Evolutionary conservation across 2,888 invertebrate species (phyloP), one percentile per base, ranked within the genome.

Genomic region (Hermodice carunculata): DNA sequence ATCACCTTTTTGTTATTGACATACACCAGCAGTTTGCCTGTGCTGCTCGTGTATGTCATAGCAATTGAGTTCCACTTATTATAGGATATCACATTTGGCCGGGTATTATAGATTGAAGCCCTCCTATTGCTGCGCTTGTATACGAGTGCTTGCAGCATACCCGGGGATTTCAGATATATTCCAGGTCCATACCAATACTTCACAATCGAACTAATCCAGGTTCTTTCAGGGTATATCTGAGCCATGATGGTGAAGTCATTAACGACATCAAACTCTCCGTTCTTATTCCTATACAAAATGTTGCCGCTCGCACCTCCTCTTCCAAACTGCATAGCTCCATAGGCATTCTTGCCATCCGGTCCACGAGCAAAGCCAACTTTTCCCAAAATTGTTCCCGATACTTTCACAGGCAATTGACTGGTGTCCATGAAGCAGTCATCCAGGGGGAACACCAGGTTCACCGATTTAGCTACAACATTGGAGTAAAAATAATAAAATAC

Each of bases 401-500:
- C 4, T 5, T n/a, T 64, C 46, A 69, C 75, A 73, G n/a, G 61
- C 46, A 3, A 70, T 53, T 32, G 37, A 32, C 54, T 26, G 11
- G 19, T 53, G 37, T 53, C 54, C 24, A 19, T 22, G 6, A 53
- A n/a, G 37, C 54, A 53, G 54, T 53, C 37, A 17, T 31, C 19
- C 19, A 53, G 8, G 6, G 6, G 6, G 8, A 37, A 32, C 29
- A 14, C 17, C n/a, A n/a, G n/a, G n/a, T n/a, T n/a, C n/a, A n/a
- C n/a, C n/a, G n/a, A n/a, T n/a, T n/a, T n/a, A n/a, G n/a, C n/a
- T n/a, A n/a, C n/a, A n/a, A n/a, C n/a, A n/a, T n/a, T n/a, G n/a
- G n/a, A n/a, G n/a, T n/a, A n/a, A n/a, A n/a, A n/a, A n/a, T n/a
- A n/a, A n/a, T n/a, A n/a, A n/a, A n/a, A n/a, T n/a, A n/a, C n/a